Percentiles rank a stretch among this genome's conserved stretches.
Conservation (phyloP, 2,888 invertebrate genomes). For the Lepas anatifera region DNA sequence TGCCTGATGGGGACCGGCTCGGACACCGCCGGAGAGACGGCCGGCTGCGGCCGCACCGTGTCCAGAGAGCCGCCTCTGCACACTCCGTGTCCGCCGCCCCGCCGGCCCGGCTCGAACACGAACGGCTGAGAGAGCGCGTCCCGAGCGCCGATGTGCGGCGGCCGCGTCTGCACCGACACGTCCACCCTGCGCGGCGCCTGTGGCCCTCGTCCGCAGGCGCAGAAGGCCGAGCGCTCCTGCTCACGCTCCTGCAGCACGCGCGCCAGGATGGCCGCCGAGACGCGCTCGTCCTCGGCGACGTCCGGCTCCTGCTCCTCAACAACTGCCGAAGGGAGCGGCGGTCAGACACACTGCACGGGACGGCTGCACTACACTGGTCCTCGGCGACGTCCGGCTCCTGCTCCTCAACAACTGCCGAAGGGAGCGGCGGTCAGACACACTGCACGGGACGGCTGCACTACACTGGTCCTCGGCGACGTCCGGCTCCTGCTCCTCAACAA, state of each 20-base stretch:
- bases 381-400: too few species aligned
- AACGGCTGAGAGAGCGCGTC: not conserved
- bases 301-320: not conserved
- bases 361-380: too few species aligned
- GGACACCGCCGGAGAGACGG: not conserved
- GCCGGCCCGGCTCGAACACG: not conserved
- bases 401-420: too few species aligned
- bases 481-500: too few species aligned
- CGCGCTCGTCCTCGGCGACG: conserved; percentile 29
- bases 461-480: too few species aligned
- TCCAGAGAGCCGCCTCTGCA: not conserved
- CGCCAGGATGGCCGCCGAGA: conserved; percentile 80
- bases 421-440: too few species aligned
- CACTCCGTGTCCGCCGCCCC: not conserved
- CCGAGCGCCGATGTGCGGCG: not conserved
- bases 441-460: too few species aligned
- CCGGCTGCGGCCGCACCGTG: not conserved
- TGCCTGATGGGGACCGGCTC: not conserved
- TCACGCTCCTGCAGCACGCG: conserved; percentile 72
- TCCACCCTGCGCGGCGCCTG: not conserved
- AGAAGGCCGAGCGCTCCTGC: conserved; percentile 38
- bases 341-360: not conserved
- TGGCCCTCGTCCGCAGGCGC: conserved; percentile 18
- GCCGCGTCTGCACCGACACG: not conserved
- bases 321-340: not conserved